Percentiles rank a stretch among this genome's conserved stretches.
Conservation (phyloP, 2,113 vertebrate genomes). For the Emydocephalus ijimae region DNA sequence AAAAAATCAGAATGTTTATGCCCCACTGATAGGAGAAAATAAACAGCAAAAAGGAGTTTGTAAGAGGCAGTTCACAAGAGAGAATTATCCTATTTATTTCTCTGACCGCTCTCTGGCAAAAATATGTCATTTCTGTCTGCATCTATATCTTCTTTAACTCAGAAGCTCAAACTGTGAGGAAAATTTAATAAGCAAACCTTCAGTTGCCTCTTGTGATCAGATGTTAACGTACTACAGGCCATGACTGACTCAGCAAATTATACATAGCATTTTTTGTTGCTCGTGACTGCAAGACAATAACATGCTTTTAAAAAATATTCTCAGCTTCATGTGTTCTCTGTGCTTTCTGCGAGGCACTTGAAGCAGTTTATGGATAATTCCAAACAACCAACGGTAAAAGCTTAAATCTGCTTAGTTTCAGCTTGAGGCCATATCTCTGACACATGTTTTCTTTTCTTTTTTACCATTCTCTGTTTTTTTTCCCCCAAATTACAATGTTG, state of each 20-base stretch:
- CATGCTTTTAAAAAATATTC: neutral
- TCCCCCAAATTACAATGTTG: neutral
- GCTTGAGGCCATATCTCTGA: neutral
- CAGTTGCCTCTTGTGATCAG: neutral
- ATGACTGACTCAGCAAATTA: neutral
- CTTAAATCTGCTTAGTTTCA: neutral
- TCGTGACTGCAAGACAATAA: neutral
- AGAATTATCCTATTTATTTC: slow-evolving; percentile 35
- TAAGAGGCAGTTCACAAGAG: slow-evolving; percentile 14
- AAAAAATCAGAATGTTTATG: slow-evolving; percentile 24
- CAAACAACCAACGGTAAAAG: neutral
- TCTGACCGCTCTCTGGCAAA: neutral
- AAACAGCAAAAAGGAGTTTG: slow-evolving; percentile 36
- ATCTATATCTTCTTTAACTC: slow-evolving; percentile 28
- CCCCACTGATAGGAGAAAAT: slow-evolving; percentile 33
- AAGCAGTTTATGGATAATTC: neutral
- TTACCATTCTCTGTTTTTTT: neutral
- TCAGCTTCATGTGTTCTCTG: neutral
- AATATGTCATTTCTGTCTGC: neutral
- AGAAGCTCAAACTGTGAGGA: slow-evolving; percentile 1
- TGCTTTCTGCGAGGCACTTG: neutral
- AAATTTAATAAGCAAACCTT: neutral
- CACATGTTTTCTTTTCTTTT: neutral
- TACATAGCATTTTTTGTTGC: neutral
- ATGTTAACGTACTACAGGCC: neutral